Percentiles rank a stretch among this genome's conserved stretches.
These are phyloP conservation scores for Heliconius hewitsoni DNA, from an alignment of 1,140 invertebrate species.

Conservation along the genomic window DNA sequence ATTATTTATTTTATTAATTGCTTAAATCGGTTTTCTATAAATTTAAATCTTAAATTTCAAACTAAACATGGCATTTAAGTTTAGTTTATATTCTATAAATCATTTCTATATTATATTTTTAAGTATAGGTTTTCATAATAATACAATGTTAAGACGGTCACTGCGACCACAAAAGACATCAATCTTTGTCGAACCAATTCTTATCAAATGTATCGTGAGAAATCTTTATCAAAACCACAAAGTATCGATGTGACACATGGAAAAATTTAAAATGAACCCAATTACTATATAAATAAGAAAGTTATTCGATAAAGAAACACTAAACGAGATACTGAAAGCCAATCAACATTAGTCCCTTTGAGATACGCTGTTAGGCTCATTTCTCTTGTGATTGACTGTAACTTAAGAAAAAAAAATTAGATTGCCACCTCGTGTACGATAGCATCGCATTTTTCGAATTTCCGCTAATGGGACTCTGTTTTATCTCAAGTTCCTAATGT, in stretches of 20 bases:
- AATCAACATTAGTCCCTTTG: conserved; percentile 73
- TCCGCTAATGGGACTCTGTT: conserved; percentile 77
- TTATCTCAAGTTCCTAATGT: conserved; percentile 77
- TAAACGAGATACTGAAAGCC: conserved; percentile 42
- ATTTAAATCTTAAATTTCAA: conserved; percentile 48
- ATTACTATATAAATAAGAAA: conserved; percentile 25
- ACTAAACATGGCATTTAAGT: no score
- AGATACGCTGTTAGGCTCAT: conserved; percentile 67
- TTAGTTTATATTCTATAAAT: no score
- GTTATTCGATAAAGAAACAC: conserved; percentile 19
- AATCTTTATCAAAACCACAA: conserved; percentile 35
- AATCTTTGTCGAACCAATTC: conserved; percentile 38
- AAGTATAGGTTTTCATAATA: background rate
- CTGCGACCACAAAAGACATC: conserved; percentile 53
- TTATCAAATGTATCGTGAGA: conserved; percentile 36
- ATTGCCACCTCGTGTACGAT: conserved; percentile 75
- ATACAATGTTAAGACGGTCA: conserved; percentile 43
- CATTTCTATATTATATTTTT: no score
- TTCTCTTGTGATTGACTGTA: conserved; percentile 75
- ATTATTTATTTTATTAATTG: background rate
- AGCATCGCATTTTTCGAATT: conserved; percentile 70
- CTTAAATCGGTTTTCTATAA: background rate
- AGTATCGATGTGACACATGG: conserved; percentile 27
- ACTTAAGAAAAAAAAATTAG: conserved; percentile 75
- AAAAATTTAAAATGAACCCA: conserved; percentile 33